These are phyloP conservation scores for Diplazon laetatorius DNA, from an alignment of 2,888 invertebrate genomes.

Conservation along the genomic window DNA sequence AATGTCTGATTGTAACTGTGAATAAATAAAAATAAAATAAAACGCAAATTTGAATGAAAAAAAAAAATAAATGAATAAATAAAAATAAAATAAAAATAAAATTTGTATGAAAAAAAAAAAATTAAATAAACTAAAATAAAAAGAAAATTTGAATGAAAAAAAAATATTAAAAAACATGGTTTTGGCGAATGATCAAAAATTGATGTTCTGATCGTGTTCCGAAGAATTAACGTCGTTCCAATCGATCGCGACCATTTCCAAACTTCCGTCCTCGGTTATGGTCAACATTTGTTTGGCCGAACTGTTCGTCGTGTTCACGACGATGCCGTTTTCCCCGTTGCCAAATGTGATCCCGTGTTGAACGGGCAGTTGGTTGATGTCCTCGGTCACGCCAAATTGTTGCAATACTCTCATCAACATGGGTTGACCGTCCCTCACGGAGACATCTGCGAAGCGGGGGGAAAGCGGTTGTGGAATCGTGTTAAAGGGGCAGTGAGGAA, in stretches of 20 bases:
- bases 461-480: constrained; percentile 51
- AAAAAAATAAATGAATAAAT: too few relatives aligned
- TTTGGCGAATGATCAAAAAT: constrained; percentile 35
- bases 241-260: constrained; percentile 78
- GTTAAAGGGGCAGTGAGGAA: too few relatives aligned
- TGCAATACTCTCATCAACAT: constrained; percentile 64
- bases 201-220: constrained; percentile 44
- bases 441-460: constrained; percentile 31
- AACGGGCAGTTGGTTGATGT: constrained; percentile 29
- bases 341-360: background rate
- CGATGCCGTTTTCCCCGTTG: constrained; percentile 32
- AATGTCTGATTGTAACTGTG: too few relatives aligned
- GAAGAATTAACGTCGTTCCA: constrained; percentile 67
- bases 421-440: constrained; percentile 45
- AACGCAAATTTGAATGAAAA: too few relatives aligned
- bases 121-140: too few relatives aligned
- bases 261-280: constrained; percentile 79
- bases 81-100: too few relatives aligned
- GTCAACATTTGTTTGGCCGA: constrained; percentile 76
- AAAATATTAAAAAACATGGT: constrained; percentile 9
- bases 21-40: too few relatives aligned
- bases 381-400: constrained; percentile 65
- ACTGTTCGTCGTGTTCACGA: constrained; percentile 64
- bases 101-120: too few relatives aligned
- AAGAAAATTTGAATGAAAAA: background rate